These are phyloP conservation scores for Oryzias javanicus DNA, from an alignment of 2,113 vertebrate species.

Conservation along the genomic window DNA sequence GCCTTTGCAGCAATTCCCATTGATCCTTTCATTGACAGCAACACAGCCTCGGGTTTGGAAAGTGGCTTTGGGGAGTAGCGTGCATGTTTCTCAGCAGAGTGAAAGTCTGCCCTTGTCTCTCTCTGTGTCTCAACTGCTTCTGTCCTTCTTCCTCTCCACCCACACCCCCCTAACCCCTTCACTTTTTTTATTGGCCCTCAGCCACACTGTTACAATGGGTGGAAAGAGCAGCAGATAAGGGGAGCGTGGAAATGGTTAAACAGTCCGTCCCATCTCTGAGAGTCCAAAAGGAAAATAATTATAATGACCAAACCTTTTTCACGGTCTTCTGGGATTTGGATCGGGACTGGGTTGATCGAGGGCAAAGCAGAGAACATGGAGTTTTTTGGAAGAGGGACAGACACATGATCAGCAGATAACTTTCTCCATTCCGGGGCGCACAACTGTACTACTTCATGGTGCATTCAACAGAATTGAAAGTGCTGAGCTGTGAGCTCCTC, in stretches of 20 bases:
- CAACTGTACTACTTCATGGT: not conserved
- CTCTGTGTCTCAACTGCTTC: slow-evolving; percentile 57
- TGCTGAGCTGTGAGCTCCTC: not conserved
- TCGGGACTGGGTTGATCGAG: slow-evolving; percentile 35
- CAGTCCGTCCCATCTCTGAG: slow-evolving; percentile 61
- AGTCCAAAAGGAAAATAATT: slow-evolving; percentile 65
- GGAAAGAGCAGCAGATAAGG: slow-evolving; percentile 79
- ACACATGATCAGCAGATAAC: slow-evolving; percentile 22
- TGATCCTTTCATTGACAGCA: slow-evolving; percentile 72
- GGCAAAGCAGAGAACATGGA: slow-evolving; percentile 53
- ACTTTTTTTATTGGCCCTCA: slow-evolving; percentile 65
- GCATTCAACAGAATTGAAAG: not conserved
- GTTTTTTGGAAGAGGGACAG: slow-evolving; percentile 50
- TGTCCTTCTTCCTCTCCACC: slow-evolving; percentile 51
- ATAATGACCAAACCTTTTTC: slow-evolving; percentile 60
- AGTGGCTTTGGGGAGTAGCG: slow-evolving; percentile 59
- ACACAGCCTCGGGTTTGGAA: slow-evolving; percentile 53
- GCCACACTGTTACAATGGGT: slow-evolving; percentile 72
- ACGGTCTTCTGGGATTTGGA: slow-evolving; percentile 61
- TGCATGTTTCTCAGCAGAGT: slow-evolving; percentile 76
- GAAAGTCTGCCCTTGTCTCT: slow-evolving; percentile 74
- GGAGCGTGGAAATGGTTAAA: slow-evolving; percentile 57
- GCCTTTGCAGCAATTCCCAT: slow-evolving; percentile 54
- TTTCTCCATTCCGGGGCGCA: slow-evolving; percentile 16
- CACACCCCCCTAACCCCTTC: slow-evolving; percentile 15